Evolutionary conservation across 2,113 vertebrate genomes (phyloP), one percentile per base, ranked within the genome.

Genomic region (Lepisosteus osseus): DNA sequence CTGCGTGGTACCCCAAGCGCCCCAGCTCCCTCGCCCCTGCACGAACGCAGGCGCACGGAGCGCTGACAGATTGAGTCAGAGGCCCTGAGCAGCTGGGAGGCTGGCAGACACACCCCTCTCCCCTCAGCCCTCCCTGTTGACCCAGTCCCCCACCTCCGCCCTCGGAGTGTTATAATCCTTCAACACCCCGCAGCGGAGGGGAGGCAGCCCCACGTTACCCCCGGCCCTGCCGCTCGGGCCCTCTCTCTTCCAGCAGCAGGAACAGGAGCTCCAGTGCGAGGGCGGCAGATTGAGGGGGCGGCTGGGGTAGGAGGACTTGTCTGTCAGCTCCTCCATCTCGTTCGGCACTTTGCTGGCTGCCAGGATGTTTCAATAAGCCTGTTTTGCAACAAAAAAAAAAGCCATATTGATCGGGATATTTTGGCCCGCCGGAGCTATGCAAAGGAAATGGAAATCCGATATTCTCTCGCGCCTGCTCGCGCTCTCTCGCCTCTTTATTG

Each of bases 321-420:
- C 61, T 57, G 14, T 6, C 11, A 29, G 64, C 62, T 40, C 11
- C 29, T 55, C 67, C 47, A 41, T 68, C 15, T 17, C 29, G 13
- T 57, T 13, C 6, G 29, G 67, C 29, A 15, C 54, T 9, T 61
- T 44, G 12, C 8, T 64, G 61, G 17, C 51, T 14, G 51, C 55
- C 65, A 69, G 47, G 67, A 67, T 70, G 63, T 74, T 74, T 79
- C 45, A 77, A 77, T 77, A 69, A 72, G 61, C 17, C 70, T 54
- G 42, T 44, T 59, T 8, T 15, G 68, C 17, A n/a, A 64, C 41
- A 66, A 65, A 43, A 13, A n/a, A 54, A 68, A 54, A 54, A n/a
- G 66, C 45, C 11, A 29, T 4, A 40, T 55, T 68, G 45, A 47
- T 64, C 12, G 51, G 12, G 6, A 54, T 68, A 40, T 54, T 45